Conservation (phyloP, 2,113 vertebrate species). For the Rhinogobius similis region DNA sequence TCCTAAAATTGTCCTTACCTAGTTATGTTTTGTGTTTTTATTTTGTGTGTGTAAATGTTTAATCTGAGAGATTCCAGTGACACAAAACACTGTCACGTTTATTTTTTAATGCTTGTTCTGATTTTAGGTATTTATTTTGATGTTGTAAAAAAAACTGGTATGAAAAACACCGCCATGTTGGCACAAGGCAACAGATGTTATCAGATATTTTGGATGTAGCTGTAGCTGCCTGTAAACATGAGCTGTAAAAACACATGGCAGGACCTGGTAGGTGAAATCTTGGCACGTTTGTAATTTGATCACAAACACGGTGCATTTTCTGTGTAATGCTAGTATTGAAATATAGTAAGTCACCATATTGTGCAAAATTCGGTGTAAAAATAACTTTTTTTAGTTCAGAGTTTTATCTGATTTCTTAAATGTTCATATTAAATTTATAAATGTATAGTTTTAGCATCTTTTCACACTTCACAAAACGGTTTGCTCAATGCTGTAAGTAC, state of each 20-base stretch:
- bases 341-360: no score
- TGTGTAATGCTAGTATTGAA: no score
- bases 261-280: no score
- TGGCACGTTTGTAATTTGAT: no score
- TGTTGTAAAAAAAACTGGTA: neutral
- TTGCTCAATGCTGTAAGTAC: neutral
- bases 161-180: neutral
- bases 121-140: slow-evolving; percentile 10
- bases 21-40: neutral
- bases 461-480: neutral
- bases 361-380: no score
- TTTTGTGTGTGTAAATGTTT: neutral
- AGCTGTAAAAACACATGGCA: neutral
- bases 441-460: neutral
- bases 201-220: neutral
- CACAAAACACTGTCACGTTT: neutral
- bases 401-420: neutral
- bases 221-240: neutral
- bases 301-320: neutral
- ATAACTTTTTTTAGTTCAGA: neutral
- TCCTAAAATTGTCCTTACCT: no score
- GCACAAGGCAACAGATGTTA: neutral
- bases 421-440: neutral
- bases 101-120: neutral
- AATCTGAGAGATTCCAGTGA: neutral